These are phyloP conservation scores for Anas platyrhynchos DNA, from an alignment of 2,113 vertebrate genomes.

Conservation along the genomic window DNA sequence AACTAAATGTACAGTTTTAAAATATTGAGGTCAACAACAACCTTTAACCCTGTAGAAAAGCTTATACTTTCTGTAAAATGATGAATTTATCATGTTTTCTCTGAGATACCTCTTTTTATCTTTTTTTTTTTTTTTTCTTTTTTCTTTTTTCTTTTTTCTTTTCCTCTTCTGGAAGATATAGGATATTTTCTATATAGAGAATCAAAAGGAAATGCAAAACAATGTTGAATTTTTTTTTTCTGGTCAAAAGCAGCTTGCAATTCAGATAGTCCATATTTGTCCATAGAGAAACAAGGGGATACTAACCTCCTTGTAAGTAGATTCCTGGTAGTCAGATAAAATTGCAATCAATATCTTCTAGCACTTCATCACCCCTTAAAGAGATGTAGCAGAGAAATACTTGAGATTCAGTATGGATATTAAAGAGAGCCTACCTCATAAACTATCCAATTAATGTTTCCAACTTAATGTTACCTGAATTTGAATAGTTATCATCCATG, in stretches of 20 bases:
- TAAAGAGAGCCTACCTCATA: not conserved
- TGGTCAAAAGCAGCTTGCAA: not conserved
- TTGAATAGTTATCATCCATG: not conserved
- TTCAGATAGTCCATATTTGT: not conserved
- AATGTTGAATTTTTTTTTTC: not conserved
- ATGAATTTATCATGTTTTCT: not conserved
- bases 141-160: not conserved
- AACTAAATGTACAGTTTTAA: slow-evolving; percentile 21
- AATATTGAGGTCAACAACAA: not conserved
- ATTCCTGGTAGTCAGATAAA: not conserved
- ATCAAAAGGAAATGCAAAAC: slow-evolving; percentile 10
- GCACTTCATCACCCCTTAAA: not conserved
- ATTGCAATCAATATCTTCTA: not conserved
- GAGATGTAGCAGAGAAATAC: not conserved
- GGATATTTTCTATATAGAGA: not conserved
- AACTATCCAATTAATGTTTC: not conserved
- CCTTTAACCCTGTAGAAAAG: not conserved
- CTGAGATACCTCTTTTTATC: not conserved
- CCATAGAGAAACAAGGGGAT: not conserved
- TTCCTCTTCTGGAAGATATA: not conserved
- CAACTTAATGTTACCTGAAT: not conserved
- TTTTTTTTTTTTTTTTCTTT: not conserved
- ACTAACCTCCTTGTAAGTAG: not conserved
- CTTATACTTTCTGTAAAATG: not conserved
- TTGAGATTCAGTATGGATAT: not conserved